These are phyloP conservation scores for Porites evermanni DNA, from an alignment of 92 coral and sea anemone genomes.

Conservation along the genomic window DNA sequence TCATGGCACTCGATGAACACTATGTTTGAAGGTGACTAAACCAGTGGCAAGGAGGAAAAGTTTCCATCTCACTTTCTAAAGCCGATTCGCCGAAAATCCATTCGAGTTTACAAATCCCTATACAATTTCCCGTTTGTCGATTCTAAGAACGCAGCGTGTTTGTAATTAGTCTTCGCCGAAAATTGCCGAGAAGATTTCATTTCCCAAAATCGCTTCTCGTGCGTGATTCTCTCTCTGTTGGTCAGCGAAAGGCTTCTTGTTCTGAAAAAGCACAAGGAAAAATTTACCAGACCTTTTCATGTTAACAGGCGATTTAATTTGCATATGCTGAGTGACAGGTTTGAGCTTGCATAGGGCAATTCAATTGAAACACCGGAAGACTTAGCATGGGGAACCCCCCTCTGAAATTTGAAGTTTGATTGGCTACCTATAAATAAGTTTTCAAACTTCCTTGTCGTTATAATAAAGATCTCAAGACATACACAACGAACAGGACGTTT, in stretches of 20 bases:
- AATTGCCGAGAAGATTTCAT: background rate
- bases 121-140: background rate
- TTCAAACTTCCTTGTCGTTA: slow-evolving; percentile 17
- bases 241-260: background rate
- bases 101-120: slow-evolving; percentile 1
- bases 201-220: background rate
- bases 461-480: too few relatives aligned
- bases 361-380: slow-evolving; percentile 19
- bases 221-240: background rate
- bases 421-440: slow-evolving; percentile 28
- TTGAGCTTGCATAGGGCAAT: background rate
- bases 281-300: background rate
- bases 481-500: background rate
- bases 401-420: background rate
- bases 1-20: slow-evolving; percentile 6
- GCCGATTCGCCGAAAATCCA: slow-evolving; percentile 1
- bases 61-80: slow-evolving; percentile 25
- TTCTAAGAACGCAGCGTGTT: slow-evolving; percentile 9
- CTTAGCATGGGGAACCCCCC: slow-evolving; percentile 44
- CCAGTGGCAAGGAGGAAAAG: background rate
- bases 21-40: slow-evolving; percentile 47
- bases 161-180: background rate
- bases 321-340: slow-evolving; percentile 11
- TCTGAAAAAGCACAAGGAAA: background rate
- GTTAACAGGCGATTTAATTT: background rate